Evolutionary conservation across 1,140 invertebrate genomes (phyloP), one percentile per base, ranked within the genome.

Genomic region (Sesamia nonagrioides): DNA sequence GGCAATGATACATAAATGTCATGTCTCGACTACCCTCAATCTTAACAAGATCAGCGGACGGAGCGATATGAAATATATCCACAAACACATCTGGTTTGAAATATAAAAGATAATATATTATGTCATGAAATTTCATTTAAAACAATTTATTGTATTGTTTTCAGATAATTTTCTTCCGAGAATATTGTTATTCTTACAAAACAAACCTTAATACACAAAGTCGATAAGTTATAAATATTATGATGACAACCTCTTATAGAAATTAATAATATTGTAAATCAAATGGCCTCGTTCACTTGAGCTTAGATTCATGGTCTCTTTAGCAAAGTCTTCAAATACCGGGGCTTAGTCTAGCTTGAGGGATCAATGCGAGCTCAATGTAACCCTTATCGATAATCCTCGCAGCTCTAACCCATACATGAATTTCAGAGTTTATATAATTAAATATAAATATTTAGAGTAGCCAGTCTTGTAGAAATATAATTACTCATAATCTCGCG

Each of bases 1-100:
- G 63, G 17, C 48, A 60, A 40, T 68, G 63, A 68, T 68, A 45
- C 63, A 48, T 45, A 68, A 21, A 17, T 40, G 63, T 48, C 63
- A 68, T 40, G 40, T 48, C 63, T 7, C 27, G 42, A 27, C 17
- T 66, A 33, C 18, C n/a, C 63, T 68, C 63, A 68, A 68, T 68
- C 63, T 68, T 68, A 68, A 68, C 63, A 68, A 68, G 63, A 68
- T 68, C 63, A 17, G 18, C 56, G 56, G n/a, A 1, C 60, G 33
- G 27, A 17, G n/a, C 60, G 3, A 2, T 7, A 45, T 27, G 40
- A 45, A 68, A 48, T 27, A 68, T 37, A n/a, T 68, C 63, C 27
- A 9, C 18, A n/a, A 21, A 27, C 63, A 63, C 42, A 18, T 21
- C 63, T 68, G 42, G n/a, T 33, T 58, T 35, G 58, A 27, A n/a